Evolutionary conservation across 2,797 vertebrate species (phyloP).

Genomic region (Oceanodroma leucorhoa): DNA sequence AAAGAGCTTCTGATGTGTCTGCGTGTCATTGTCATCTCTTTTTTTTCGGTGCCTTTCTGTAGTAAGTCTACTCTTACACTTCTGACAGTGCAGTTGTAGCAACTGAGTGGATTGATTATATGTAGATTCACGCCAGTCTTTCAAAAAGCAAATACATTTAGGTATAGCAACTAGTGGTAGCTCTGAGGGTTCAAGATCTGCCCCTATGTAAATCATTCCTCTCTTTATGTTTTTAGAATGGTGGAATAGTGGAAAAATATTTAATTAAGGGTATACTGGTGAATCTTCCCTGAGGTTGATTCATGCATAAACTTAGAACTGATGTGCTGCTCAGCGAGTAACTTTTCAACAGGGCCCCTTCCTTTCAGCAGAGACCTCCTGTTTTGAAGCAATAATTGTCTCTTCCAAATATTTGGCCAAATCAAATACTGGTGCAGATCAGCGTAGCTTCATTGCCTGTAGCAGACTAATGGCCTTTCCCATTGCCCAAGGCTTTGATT

Average conservation of each 20-base stretch:
- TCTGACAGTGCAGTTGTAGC: not conserved
- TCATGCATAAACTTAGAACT: not conserved
- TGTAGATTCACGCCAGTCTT: not conserved
- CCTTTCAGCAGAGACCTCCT: not conserved
- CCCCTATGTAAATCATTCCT: not conserved
- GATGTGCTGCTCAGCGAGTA: not conserved
- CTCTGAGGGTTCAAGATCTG: not conserved
- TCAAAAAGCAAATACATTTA: slow-evolving; percentile 4
- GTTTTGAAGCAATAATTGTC: not conserved
- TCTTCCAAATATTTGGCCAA: not conserved
- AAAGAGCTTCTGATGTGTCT: not conserved
- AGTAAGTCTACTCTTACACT: not conserved
- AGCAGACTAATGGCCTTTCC: not conserved
- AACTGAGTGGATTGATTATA: not conserved
- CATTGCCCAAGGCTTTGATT: not conserved
- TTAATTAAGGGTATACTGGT: not conserved
- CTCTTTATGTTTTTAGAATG: not conserved
- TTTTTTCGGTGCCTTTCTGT: not conserved
- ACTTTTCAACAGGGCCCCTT: not conserved
- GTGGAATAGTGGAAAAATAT: not conserved
- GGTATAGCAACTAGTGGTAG: not conserved
- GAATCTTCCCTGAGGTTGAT: not conserved
- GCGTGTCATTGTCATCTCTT: not conserved
- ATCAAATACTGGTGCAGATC: not conserved
- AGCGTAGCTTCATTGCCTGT: not conserved